Evolutionary conservation across 2,113 vertebrate species (phyloP), one percentile per base, ranked within the genome.

Genomic region (Clarias batrachus): DNA sequence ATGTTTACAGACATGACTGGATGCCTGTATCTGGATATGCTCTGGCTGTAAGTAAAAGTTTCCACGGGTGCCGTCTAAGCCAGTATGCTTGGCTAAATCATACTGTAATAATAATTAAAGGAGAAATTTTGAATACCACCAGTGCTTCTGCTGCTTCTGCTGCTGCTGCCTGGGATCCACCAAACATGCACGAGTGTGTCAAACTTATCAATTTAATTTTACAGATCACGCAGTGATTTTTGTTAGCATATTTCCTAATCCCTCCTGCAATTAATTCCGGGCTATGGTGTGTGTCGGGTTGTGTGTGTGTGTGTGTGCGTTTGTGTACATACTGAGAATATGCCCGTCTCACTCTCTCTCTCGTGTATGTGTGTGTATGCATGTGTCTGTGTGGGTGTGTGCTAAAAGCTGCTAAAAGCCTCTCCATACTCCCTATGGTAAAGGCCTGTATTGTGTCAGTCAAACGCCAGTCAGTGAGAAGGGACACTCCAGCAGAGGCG

Each of bases 391-490:
- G 54, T 90, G 77, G 86, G 82, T 81, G 81, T 63, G 33, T 25
- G 81, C 68, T 78, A 54, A 78, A 78, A 56, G 48, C 74, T 56
- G 86, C 71, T 86, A 87, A 88, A 92, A 91, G 88, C 87, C 88
- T 87, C 90, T 65, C 86, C 57, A 60, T 74, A 33, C 74, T 88
- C 88, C 86, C 84, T 76, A 41, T 54, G 87, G 80, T 52, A 7
- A 80, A 74, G 83, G 68, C 54, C 70, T 91, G 90, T 81, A 86
- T 89, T 79, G 76, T 88, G 90, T 92, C 86, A 82, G 85, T 56
- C 85, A 89, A 86, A 88, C 86, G 41, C 57, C 52, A 86, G 73
- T 81, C 74, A 74, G 78, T 6, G n/a, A 80, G 79, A 84, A 88
- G 77, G 52, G 82, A 86, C 87, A 81, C 85, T 82, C 54, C 71